These are phyloP conservation scores for Psilopsiagon aurifrons DNA, from an alignment of 2,113 vertebrate species.

Conservation along the genomic window DNA sequence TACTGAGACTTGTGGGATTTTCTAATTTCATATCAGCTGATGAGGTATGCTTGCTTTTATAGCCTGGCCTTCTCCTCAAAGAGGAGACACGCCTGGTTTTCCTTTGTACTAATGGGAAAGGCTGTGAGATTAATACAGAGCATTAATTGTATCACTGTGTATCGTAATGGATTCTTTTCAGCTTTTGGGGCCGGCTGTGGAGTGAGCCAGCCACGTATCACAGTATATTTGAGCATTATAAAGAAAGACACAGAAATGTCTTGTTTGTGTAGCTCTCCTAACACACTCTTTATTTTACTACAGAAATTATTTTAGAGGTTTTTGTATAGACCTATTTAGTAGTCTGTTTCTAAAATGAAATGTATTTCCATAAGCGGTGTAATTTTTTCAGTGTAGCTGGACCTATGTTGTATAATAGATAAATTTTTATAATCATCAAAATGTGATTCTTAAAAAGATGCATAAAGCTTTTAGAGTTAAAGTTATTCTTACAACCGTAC, in stretches of 20 bases:
- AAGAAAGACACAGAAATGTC: constrained; percentile 66
- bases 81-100: constrained; percentile 75
- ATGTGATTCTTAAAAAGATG: constrained; percentile 79
- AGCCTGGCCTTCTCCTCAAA: constrained; percentile 78
- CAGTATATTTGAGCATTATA: constrained; percentile 75
- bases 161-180: constrained; percentile 73
- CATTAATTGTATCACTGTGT: constrained; percentile 85
- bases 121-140: constrained; percentile 81
- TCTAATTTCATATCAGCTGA: constrained; percentile 80
- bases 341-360: constrained; percentile 83
- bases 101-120: constrained; percentile 82
- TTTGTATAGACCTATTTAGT: constrained; percentile 86
- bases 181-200: constrained; percentile 63
- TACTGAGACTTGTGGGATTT: constrained; percentile 72
- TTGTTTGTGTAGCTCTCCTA: constrained; percentile 81
- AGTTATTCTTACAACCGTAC: constrained; percentile 72
- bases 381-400: constrained; percentile 86
- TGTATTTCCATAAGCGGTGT: constrained; percentile 85
- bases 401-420: constrained; percentile 83
- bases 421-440: constrained; percentile 81
- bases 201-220: constrained; percentile 60
- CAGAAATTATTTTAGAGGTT: constrained; percentile 87
- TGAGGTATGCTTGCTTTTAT: constrained; percentile 85
- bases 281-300: constrained; percentile 86
- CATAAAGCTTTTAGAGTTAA: constrained; percentile 75